Percentiles rank a stretch among this genome's conserved stretches.
phyloP scores from a whole-genome alignment of 2,888 invertebrate genomes.

The Deilephila elpenor region DNA sequence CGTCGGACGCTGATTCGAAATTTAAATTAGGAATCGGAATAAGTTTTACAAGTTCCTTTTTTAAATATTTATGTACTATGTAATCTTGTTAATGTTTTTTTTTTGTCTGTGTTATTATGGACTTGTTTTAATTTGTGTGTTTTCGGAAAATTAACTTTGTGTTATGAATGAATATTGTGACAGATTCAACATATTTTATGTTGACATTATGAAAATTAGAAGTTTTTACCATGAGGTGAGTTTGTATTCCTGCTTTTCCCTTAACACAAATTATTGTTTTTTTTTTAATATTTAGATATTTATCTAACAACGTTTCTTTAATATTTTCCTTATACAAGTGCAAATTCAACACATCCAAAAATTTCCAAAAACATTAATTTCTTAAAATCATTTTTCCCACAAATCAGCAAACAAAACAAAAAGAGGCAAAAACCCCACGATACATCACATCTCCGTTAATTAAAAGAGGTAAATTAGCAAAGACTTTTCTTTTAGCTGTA shows the following conservation, averaged over 20 bases:
- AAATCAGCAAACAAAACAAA: background rate
- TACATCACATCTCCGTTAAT: background rate
- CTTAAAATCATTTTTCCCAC: background rate
- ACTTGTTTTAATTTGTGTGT: background rate
- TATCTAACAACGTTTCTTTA: background rate
- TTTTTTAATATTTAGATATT: background rate
- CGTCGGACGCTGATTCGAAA: constrained; percentile 18
- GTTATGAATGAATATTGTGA: constrained; percentile 63
- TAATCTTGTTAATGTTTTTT: background rate
- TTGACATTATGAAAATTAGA: constrained; percentile 80
- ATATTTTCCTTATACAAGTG: background rate
- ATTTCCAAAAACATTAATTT: background rate
- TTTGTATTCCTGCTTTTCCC: constrained; percentile 30
- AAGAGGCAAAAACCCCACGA: background rate
- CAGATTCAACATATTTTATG: constrained; percentile 52
- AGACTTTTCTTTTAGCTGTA: constrained; percentile 7
- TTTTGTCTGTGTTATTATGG: background rate
- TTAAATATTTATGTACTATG: background rate
- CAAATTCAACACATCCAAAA: background rate
- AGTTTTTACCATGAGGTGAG: constrained; percentile 78
- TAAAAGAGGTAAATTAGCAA: constrained; percentile 19
- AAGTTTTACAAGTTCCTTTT: background rate
- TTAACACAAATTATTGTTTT: background rate
- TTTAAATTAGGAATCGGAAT: background rate
- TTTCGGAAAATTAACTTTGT: constrained; percentile 30